Base-by-base conservation (phyloP, 2,888 invertebrate species). In the Seladonia tumulorum region DNA sequence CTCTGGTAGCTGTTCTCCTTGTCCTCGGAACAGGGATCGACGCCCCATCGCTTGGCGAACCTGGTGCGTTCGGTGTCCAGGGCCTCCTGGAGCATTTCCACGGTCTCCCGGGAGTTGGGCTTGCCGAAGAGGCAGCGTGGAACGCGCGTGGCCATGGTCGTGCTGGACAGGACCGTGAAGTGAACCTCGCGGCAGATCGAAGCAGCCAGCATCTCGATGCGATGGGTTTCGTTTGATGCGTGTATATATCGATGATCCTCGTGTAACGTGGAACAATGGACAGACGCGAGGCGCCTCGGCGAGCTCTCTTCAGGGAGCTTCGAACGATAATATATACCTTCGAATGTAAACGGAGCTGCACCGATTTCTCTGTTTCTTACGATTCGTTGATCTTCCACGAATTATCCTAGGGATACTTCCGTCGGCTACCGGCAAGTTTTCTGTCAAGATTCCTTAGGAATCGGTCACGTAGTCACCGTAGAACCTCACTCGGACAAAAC, bases 21-120 rank as follows among this genome's bases (percentile, higher is more conserved):
- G 87, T 95, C 94, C 74, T 94, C 94, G 77, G 94, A 92, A 12
- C 92, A 88, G 0, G 94, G 94, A 90, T 97, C 96, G 79, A 97
- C 96, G 90, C 97, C 97, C 94, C 96, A 97, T 90, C 96, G 95
- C 84, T 95, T 95, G 79, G 96, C 96, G 91, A 97, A 96, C 79
- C 96, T 95, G 90, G 96, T 96, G 90, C 96, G 95, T 87, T 97
- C 97, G 83, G 95, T 94, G 63, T 96, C 95, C 82, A 96, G 95
- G 87, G 97, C 96, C 83, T 97, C 96, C 57, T 96, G 96, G 88
- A 97, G 95, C 90, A 97, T 93, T 60, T 96, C 95, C 77, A 95
- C 95, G 7, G 96, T 96, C 79, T 97, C 97, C 45, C 96, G 96
- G 7, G 96, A 94, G 90, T 96, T 96, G 18, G 97, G 96, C 2